Base-by-base conservation (phyloP, 2,888 invertebrate genomes). In the Brachylomia viminalis region DNA sequence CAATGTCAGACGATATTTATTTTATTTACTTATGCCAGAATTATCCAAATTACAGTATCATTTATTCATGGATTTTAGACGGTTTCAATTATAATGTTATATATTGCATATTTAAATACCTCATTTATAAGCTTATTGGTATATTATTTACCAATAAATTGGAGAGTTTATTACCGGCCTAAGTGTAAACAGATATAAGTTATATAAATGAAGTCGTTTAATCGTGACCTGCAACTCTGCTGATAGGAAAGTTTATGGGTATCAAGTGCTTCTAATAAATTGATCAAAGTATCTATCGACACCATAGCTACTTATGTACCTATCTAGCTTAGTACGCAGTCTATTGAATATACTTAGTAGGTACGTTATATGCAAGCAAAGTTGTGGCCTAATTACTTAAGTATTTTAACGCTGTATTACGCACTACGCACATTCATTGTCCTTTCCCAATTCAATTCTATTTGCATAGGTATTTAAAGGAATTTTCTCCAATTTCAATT, bases 81-180 rank as follows among this genome's bases (percentile, higher is more conserved):
- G n/a, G n/a, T n/a, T n/a, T n/a, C n/a, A n/a, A n/a, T n/a, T n/a
- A n/a, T 30, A 70, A 70, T 70, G 52, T 64, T 54, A 54, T 54
- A 70, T 33, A 70, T n/a, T 54, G 64, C 58, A n/a, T 13, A 65
- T 65, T 65, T 69, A 56, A 64, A 67, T 70, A 80, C 61, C 58
- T 64, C 45, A 64, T 75, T 70, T 59, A n/a, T 59, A 56, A 73
- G 17, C 42, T 64, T 54, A 82, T 75, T 59, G 27, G 54, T 64
- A 67, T 30, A 84, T 84, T 75, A 75, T 84, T 49, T 70, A 71
- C 27, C n/a, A 45, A 84, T 84, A 71, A 84, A 80, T 71, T 80
- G 1, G 4, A 30, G 4, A 75, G 5, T 84, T 75, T 84, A 82
- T 82, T 42, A 61, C 17, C 0, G 2, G 17, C 13, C 58, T 30